A percentile compares a stretch with the other conserved stretches of the same genome.
Evolutionary conservation across 1,140 invertebrate species (phyloP).

Genomic region (Eurytemora carolleeae): DNA sequence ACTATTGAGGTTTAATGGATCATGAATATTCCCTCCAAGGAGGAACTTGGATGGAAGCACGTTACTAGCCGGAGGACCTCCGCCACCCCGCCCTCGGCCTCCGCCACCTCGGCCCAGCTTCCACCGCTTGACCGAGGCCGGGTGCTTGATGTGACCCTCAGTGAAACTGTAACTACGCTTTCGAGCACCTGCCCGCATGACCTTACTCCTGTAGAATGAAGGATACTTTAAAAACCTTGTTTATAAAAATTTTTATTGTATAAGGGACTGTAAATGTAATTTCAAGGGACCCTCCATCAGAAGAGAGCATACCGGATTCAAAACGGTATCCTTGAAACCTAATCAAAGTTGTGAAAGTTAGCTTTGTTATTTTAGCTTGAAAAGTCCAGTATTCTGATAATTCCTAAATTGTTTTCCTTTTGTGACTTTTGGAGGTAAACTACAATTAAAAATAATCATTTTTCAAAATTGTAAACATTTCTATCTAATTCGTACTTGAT

Average conservation of each 20-base stretch:
- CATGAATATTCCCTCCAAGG: constrained; percentile 77
- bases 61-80: constrained; percentile 19
- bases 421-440: too few species aligned
- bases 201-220: too few species aligned
- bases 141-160: constrained; percentile 10
- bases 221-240: neutral
- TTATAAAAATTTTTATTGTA: neutral
- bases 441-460: too few species aligned
- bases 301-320: too few species aligned
- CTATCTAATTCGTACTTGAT: too few species aligned
- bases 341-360: neutral
- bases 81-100: neutral
- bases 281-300: neutral
- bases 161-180: constrained; percentile 12
- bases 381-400: too few species aligned
- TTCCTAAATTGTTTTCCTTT: too few species aligned
- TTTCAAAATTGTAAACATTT: too few species aligned
- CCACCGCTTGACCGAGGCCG: neutral
- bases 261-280: neutral
- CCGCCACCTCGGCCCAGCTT: neutral
- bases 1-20: constrained; percentile 82
- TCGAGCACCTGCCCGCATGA: neutral
- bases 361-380: neutral
- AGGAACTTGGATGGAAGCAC: constrained; percentile 79
- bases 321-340: too few species aligned